Evolutionary conservation across 2,888 invertebrate species (phyloP).

Genomic region (Thereva unica): DNA sequence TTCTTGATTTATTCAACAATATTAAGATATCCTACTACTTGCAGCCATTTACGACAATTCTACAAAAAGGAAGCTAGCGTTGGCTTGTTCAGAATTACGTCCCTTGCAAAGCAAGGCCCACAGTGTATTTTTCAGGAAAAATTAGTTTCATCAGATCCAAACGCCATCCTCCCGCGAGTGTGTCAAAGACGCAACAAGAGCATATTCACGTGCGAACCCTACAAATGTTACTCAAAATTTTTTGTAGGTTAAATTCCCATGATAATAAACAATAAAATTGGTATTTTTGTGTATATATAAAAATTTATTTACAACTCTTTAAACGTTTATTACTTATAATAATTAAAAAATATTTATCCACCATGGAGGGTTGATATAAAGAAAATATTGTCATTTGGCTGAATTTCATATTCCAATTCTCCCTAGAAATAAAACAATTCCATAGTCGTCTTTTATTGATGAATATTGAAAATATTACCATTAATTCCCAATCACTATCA

Average conservation of each 20-base stretch:
- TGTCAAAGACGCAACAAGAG: neutral
- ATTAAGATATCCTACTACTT: too few relatives aligned
- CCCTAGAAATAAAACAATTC: slow-evolving; percentile 59
- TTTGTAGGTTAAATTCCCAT: neutral
- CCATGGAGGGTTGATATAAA: slow-evolving; percentile 87
- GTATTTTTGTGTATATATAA: slow-evolving; percentile 22
- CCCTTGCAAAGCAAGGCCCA: slow-evolving; percentile 47
- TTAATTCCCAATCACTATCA: slow-evolving; percentile 93
- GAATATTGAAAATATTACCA: slow-evolving; percentile 54
- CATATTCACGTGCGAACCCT: neutral
- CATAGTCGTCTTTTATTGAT: neutral
- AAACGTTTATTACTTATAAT: slow-evolving; percentile 6
- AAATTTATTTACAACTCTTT: slow-evolving; percentile 16
- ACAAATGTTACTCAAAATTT: neutral
- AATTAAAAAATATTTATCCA: slow-evolving; percentile 61
- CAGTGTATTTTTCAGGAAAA: slow-evolving; percentile 45
- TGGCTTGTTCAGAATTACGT: slow-evolving; percentile 48
- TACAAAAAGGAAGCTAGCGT: too few relatives aligned
- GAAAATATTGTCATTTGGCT: slow-evolving; percentile 71
- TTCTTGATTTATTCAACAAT: too few relatives aligned
- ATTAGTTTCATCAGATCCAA: slow-evolving; percentile 44
- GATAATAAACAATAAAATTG: neutral
- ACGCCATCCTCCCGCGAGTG: neutral
- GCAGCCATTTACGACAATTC: too few relatives aligned
- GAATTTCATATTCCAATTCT: slow-evolving; percentile 71